Percentiles rank a stretch among this genome's conserved stretches.
Evolutionary conservation across 2,113 vertebrate species (phyloP).

Genomic region (Cephalopholis sonnerati): DNA sequence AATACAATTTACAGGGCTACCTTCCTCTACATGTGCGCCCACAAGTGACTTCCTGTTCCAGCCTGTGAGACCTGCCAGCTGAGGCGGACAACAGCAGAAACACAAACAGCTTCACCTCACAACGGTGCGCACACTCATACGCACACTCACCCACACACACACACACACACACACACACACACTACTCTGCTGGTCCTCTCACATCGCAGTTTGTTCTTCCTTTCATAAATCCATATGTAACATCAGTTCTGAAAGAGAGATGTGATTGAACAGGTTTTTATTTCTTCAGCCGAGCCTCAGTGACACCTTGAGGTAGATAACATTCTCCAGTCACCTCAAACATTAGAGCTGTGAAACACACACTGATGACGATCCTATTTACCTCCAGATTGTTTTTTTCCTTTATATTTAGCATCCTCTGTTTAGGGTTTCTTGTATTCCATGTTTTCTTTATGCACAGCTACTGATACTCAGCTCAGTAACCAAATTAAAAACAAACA

Average conservation of each 20-base stretch:
- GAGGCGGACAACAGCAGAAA: constrained; percentile 53
- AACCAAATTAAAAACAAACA: constrained; percentile 49
- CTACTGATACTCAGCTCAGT: constrained; percentile 56
- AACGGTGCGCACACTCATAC: background rate
- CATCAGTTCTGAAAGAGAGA: constrained; percentile 31
- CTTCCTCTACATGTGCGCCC: constrained; percentile 61
- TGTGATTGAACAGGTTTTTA: constrained; percentile 22
- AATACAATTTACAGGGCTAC: constrained; percentile 79
- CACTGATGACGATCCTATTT: constrained; percentile 11
- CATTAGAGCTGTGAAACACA: constrained; percentile 46
- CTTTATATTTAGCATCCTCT: constrained; percentile 8
- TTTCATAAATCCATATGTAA: constrained; percentile 10
- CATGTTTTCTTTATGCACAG: constrained; percentile 17
- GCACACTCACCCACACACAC: background rate
- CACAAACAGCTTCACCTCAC: constrained; percentile 27
- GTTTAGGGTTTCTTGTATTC: constrained; percentile 1
- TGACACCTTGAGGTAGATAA: constrained; percentile 77
- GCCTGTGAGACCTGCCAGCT: constrained; percentile 37
- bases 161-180: constrained; percentile 12
- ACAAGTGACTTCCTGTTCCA: constrained; percentile 63
- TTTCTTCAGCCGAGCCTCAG: constrained; percentile 52
- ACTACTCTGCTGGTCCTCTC: constrained; percentile 41
- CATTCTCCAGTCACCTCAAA: constrained; percentile 58
- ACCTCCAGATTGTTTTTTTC: background rate
- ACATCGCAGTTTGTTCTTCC: background rate